Percentiles rank a stretch among this genome's conserved stretches.
These are phyloP conservation scores for Opisthograptis luteolata DNA, from an alignment of 2,888 invertebrate species.

Conservation along the genomic window DNA sequence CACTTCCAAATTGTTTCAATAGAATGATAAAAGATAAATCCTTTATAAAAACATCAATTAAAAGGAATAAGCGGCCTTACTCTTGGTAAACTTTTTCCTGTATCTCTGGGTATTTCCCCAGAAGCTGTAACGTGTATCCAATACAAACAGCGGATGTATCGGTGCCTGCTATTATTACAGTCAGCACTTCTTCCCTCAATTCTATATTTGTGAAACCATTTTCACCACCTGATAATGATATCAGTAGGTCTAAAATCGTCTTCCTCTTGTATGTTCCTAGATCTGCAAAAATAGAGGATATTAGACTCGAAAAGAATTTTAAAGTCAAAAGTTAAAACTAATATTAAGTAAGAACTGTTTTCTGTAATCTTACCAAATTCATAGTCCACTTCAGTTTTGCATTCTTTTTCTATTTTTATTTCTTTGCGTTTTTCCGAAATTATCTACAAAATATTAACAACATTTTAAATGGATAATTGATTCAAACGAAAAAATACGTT, in stretches of 20 bases:
- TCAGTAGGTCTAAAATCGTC: constrained; percentile 82
- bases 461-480: too few species aligned
- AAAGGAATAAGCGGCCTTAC: constrained; percentile 55
- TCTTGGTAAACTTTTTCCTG: constrained; percentile 75
- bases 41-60: too few species aligned
- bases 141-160: constrained; percentile 77
- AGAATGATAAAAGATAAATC: too few species aligned
- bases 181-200: constrained; percentile 83
- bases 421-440: constrained; percentile 60
- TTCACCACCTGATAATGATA: constrained; percentile 76
- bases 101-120: constrained; percentile 73
- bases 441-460: constrained; percentile 59
- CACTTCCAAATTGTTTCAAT: too few species aligned
- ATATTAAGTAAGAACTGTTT: too few species aligned
- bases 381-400: constrained; percentile 53
- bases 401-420: constrained; percentile 46
- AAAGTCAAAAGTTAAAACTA: too few species aligned
- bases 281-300: constrained; percentile 43
- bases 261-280: constrained; percentile 63
- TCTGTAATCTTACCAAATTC: constrained; percentile 62
- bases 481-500: too few species aligned
- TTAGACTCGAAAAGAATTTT: too few species aligned
- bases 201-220: constrained; percentile 80
- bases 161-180: constrained; percentile 83
- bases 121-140: constrained; percentile 69